Evolutionary conservation across 2,797 vertebrate genomes (phyloP), one percentile per base, ranked within the genome.

Genomic region (Microctenopoma lineatum): DNA sequence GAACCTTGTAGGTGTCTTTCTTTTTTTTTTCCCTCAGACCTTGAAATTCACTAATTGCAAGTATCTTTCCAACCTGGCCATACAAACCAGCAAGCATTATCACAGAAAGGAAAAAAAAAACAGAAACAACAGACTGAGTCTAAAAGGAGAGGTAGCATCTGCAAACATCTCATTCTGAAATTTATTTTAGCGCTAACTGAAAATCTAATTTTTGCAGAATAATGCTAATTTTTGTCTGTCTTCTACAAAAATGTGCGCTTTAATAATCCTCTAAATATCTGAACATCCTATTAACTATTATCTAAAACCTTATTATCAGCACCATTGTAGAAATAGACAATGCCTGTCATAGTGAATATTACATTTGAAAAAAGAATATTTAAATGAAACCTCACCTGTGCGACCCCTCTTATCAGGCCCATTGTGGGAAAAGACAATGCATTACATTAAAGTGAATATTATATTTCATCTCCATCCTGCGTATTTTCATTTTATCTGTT

Each of bases 361-460:
- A 84, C 81, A 80, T 85, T 85, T 83, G 75, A 84, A 88, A 90
- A 89, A 87, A 84, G 81, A 85, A 86, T 81, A 86, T 90, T 88
- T 81, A 84, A 91, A 88, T 86, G 66, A 89, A 84, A 87, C 83
- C 71, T 86, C 82, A 91, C 90, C 84, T 89, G 77, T 53, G 34
- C 39, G 77, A 87, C 75, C 84, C 73, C 79, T 81, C 86, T 89
- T 90, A 90, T 91, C 87, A 80, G 83, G n/a, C 50, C 75, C 73
- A 82, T 86, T 90, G 86, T 86, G 45, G 57, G 38, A 60, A 89
- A 90, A 90, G 85, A 90, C 85, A 89, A 90, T 87, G 79, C 75
- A 83, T 80, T 71, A 83, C 78, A 90, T 89, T 86, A 87, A 89
- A 89, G 70, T 72, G 80, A 89, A 90, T 83, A 86, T 84, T 81